Evolutionary conservation across 2,797 vertebrate genomes (phyloP).

Genomic region (Ataeniobius toweri): DNA sequence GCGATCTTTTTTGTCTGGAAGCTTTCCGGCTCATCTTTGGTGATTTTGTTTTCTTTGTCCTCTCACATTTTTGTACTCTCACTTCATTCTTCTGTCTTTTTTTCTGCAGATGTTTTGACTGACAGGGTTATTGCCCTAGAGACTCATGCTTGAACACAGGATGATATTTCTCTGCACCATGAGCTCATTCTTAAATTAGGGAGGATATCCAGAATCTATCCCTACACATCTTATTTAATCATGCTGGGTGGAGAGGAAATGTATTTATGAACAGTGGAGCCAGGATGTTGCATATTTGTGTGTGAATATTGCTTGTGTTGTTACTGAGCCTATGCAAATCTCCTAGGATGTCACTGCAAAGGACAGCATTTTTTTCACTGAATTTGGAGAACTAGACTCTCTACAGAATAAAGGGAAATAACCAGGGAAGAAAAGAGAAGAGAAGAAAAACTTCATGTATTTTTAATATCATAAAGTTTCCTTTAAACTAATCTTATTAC

Average conservation of each 20-base stretch:
- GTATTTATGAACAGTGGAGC: slow-evolving; percentile 62
- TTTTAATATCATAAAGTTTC: slow-evolving; percentile 58
- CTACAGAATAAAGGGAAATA: slow-evolving; percentile 16
- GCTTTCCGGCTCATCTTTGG: slow-evolving; percentile 34
- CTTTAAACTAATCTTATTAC: slow-evolving; percentile 58
- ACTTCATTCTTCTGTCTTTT: slow-evolving; percentile 54
- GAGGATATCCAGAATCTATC: slow-evolving; percentile 78
- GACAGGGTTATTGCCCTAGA: slow-evolving; percentile 75
- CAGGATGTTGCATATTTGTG: slow-evolving; percentile 42
- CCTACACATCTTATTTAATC: slow-evolving; percentile 75
- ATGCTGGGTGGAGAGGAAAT: slow-evolving; percentile 63
- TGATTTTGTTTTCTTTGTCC: slow-evolving; percentile 34
- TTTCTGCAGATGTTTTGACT: slow-evolving; percentile 78
- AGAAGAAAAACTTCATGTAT: slow-evolving; percentile 42
- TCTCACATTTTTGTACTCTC: slow-evolving; percentile 52
- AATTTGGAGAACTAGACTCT: slow-evolving; percentile 27
- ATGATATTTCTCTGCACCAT: slow-evolving; percentile 71
- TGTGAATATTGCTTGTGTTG: slow-evolving; percentile 43
- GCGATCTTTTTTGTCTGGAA: slow-evolving; percentile 52
- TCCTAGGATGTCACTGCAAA: slow-evolving; percentile 43
- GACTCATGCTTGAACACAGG: slow-evolving; percentile 70
- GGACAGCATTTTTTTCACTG: slow-evolving; percentile 49
- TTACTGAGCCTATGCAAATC: slow-evolving; percentile 44
- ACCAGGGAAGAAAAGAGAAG: slow-evolving; percentile 19
- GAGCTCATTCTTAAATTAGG: slow-evolving; percentile 80